Base-by-base conservation (phyloP, 64 coral and sea anemone genomes). In the Pocillopora verrucosa region DNA sequence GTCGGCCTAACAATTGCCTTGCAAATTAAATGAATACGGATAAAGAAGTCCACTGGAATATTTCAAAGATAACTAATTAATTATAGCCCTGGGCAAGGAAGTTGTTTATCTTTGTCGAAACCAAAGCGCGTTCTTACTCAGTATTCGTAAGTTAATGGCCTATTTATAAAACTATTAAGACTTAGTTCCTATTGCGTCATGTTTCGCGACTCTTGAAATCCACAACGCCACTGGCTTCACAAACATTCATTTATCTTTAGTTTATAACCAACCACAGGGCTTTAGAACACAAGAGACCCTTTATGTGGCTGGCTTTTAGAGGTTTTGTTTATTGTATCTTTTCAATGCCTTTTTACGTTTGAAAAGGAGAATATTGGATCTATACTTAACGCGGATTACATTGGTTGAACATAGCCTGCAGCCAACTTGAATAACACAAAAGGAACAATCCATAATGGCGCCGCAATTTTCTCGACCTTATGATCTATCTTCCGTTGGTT, bases 11-110 rank as follows among this genome's bases (percentile, higher is more conserved):
- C 95, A 97, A 97, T 93, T 72, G 95, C 89, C 91, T 97, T 93
- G 88, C 76, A 93, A 97, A 97, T 97, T 93, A 93, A 91, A 93
- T 93, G 95, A 97, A 97, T 94, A 91, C 62, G 88, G 38, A 76
- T 87, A 94, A 77, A 94, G 81, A 65, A 81, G 83, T 87, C 72
- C 88, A 64, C 62, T 86, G 88, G 88, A 88, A 87, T 82, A 87
- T 45, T 74, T 78, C 34, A 65, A 84, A 36, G 88, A 80, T 88
- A 77, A 80, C 92, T 93, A 89, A 90, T 96, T 93, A 96, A 96
- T 93, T 38, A 88, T 65, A 74, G 88, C 95, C 90, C 38, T 51
- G 76, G 91, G 95, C 73, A 85, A 70, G 11, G 16, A 17, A 74
- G 77, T 93, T 93, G 88, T 93, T 90, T 84, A 93, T 93, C 70